Percentiles rank a stretch among this genome's conserved stretches.
These are phyloP conservation scores for Hermetia illucens DNA, from an alignment of 1,140 invertebrate species.

Conservation along the genomic window DNA sequence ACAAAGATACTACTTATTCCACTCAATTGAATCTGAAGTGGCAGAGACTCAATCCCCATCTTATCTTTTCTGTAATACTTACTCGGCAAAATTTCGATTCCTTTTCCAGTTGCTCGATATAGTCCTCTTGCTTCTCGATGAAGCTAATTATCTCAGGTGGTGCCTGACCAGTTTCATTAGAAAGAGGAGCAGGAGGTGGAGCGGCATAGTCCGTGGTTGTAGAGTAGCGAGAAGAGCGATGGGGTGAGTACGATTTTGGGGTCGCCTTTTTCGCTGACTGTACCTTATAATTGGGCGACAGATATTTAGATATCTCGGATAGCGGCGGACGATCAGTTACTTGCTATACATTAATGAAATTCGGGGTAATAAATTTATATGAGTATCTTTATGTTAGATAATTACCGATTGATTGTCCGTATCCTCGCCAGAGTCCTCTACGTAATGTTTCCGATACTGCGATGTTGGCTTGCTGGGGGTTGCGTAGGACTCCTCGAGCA, in stretches of 20 bases:
- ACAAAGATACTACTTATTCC: no score
- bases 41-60: no score
- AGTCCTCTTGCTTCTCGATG: conserved; percentile 69
- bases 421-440: conserved; percentile 35
- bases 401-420: conserved; percentile 33
- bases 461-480: conserved; percentile 23
- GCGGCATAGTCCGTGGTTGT: conserved; percentile 10
- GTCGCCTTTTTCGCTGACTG: conserved; percentile 19
- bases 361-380: conserved; percentile 6
- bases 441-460: conserved; percentile 16
- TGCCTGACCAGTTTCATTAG: conserved; percentile 17
- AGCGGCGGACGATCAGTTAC: conserved; percentile 25
- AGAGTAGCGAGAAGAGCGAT: not conserved
- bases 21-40: no score
- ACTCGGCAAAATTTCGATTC: conserved; percentile 65
- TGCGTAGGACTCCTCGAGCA: conserved; percentile 59
- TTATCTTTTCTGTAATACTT: conserved; percentile 14
- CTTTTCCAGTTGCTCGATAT: conserved; percentile 67
- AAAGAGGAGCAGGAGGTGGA: conserved; percentile 1
- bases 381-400: not conserved
- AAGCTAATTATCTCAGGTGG: conserved; percentile 47
- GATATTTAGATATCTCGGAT: conserved; percentile 29
- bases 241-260: conserved; percentile 5
- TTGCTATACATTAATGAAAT: conserved; percentile 6
- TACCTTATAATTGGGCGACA: conserved; percentile 24